Evolutionary conservation across 92 coral and sea anemone genomes (phyloP).

Genomic region (Epizoanthus rinbou): DNA sequence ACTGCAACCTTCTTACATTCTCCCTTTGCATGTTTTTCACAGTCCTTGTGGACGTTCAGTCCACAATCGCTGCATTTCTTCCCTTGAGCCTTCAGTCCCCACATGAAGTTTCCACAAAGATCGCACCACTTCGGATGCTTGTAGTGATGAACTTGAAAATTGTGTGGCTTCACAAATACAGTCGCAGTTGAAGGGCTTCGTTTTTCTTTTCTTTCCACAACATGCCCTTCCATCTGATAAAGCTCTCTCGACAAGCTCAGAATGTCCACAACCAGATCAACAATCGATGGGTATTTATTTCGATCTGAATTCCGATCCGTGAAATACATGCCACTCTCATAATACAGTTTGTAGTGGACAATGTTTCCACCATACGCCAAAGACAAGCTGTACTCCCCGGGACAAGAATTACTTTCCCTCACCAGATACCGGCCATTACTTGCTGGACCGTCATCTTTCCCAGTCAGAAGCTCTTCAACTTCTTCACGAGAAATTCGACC

Average conservation of each 20-base stretch:
- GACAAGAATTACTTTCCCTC: conserved; percentile 89
- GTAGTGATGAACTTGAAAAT: conserved; percentile 78
- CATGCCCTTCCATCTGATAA: conserved; percentile 65
- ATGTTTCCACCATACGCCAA: conserved; percentile 88
- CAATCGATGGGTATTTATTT: conserved; percentile 66
- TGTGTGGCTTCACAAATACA: conserved; percentile 49
- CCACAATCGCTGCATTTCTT: conserved; percentile 91
- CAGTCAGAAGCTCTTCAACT: conserved; percentile 80
- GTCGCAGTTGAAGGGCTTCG: conserved; percentile 16
- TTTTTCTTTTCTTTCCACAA: conserved; percentile 56
- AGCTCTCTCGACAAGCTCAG: conserved; percentile 74
- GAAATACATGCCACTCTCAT: conserved; percentile 75
- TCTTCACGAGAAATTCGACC: conserved; percentile 91
- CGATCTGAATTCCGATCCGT: conserved; percentile 60
- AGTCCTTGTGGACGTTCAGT: conserved; percentile 83
- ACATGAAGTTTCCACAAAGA: conserved; percentile 88
- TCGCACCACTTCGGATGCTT: conserved; percentile 98
- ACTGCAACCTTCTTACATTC: conserved; percentile 64
- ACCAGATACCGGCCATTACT: conserved; percentile 92
- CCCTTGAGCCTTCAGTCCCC: conserved; percentile 96
- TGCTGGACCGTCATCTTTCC: conserved; percentile 72
- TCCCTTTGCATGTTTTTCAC: conserved; percentile 78
- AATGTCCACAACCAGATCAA: conserved; percentile 90
- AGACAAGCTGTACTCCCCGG: conserved; percentile 93
- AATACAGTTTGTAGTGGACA: conserved; percentile 81